Evolutionary conservation across 2,888 invertebrate species (phyloP).

Genomic region (Sinohyriopsis cumingii): DNA sequence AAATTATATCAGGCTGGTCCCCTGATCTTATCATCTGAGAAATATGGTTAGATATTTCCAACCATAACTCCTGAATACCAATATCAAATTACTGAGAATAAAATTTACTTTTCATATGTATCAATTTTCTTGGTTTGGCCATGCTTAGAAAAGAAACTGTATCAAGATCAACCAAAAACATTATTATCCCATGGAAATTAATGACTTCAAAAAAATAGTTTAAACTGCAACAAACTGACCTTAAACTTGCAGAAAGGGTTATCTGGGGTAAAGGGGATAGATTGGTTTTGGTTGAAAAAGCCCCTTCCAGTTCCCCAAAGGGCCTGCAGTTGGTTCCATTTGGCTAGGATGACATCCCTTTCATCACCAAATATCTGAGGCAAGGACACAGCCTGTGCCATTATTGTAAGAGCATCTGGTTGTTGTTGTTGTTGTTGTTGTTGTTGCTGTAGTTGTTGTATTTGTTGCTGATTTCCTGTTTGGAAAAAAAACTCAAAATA

Average conservation of each 20-base stretch:
- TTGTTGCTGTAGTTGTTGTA: not conserved
- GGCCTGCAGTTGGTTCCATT: conserved; percentile 93
- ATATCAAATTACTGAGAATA: too few relatives aligned
- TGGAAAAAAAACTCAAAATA: not conserved
- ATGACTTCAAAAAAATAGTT: too few relatives aligned
- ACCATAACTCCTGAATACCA: too few relatives aligned
- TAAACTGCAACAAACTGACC: conserved; percentile 51
- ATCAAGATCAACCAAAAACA: too few relatives aligned
- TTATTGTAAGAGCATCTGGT: conserved; percentile 49
- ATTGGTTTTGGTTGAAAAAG: conserved; percentile 77
- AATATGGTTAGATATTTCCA: too few relatives aligned
- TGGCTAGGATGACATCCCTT: conserved; percentile 91
- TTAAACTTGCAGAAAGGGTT: conserved; percentile 96
- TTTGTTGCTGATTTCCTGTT: conserved; percentile 2
- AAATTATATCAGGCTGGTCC: too few relatives aligned
- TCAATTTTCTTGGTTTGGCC: too few relatives aligned
- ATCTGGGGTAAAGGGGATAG: conserved; percentile 87
- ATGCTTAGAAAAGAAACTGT: too few relatives aligned
- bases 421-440: conserved; percentile 45
- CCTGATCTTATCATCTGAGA: too few relatives aligned
- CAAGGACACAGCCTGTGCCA: conserved; percentile 69
- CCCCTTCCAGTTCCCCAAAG: conserved; percentile 79
- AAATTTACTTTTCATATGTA: too few relatives aligned
- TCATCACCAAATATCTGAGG: conserved; percentile 90
- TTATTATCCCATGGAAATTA: too few relatives aligned